Evolutionary conservation across 2,888 invertebrate genomes (phyloP), one percentile per base, ranked within the genome.

Genomic region (Hipparchia sbordonii): DNA sequence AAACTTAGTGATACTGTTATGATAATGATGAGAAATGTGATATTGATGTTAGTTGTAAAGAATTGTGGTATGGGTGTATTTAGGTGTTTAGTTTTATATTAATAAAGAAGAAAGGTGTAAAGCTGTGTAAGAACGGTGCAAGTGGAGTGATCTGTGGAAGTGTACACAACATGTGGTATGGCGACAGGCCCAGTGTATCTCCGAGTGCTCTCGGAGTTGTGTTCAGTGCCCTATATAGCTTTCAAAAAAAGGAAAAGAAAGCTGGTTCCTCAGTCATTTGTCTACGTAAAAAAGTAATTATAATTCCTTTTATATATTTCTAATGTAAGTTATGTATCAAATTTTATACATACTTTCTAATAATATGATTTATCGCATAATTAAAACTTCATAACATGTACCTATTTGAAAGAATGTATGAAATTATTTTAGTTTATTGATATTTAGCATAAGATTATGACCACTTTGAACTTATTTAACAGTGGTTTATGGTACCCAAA

Each of bases 1-100:
- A 91, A 91, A 88, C 82, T 75, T 74, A 93, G 92, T 93, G 93
- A 89, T 91, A 89, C 88, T 91, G 85, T 87, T 88, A 80, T 80
- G 79, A 80, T 81, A 81, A 87, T 88, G 84, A 84, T 91, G 73
- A 71, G 57, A 70, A 71, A 71, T 45, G 92, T 92, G 92, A 88
- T 88, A 76, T 82, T 84, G 79, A 86, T 88, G 86, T 88, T 89
- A 89, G 84, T 85, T 85, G 81, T 85, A 84, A 86, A 85, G 70
- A 73, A 76, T 76, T 89, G 92, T 91, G 92, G 87, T 87, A 86
- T 84, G 87, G 90, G 91, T 91, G 91, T 89, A 89, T 89, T 84
- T 92, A 92, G 92, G 89, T 91, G 91, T 82, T 85, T 73, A 76
- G 83, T 88, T 73, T 48, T 63, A 85, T 82, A 87, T 78, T 81